These are phyloP conservation scores for Lemur catta DNA, from an alignment of 2,797 vertebrate species.

Conservation along the genomic window DNA sequence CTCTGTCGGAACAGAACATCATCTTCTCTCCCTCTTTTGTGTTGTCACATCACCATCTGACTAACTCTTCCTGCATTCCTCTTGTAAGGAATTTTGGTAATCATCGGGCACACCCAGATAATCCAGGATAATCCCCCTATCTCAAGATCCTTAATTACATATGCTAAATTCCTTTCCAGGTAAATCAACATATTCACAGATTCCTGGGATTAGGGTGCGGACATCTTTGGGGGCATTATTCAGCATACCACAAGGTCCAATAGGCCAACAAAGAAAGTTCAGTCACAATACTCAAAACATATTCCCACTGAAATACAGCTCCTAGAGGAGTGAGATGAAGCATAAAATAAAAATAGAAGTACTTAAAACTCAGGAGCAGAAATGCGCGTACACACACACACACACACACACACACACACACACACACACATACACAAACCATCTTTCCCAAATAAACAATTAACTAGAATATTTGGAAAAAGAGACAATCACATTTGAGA, in stretches of 20 bases:
- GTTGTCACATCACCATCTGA: fast-evolving
- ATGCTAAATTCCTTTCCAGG: background rate
- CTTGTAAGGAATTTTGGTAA: background rate
- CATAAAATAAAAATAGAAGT: background rate
- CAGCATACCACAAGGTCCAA: background rate
- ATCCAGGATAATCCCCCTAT: background rate
- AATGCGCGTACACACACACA: fast-evolving
- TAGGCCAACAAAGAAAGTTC: background rate
- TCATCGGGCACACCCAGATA: background rate
- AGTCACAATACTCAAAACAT: background rate
- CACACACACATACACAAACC: no score
- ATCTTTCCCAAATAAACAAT: background rate
- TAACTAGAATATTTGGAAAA: background rate
- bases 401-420: background rate
- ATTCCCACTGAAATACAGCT: background rate
- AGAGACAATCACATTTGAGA: background rate
- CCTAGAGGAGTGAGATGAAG: background rate
- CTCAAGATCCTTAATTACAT: background rate
- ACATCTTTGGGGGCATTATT: background rate
- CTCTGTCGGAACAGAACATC: background rate
- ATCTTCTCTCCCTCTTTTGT: background rate
- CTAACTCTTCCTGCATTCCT: background rate
- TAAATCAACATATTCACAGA: background rate
- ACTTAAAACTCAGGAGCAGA: background rate
- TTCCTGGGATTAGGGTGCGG: background rate